Conservation (phyloP, 1,140 invertebrate species). For the Limonius californicus region DNA sequence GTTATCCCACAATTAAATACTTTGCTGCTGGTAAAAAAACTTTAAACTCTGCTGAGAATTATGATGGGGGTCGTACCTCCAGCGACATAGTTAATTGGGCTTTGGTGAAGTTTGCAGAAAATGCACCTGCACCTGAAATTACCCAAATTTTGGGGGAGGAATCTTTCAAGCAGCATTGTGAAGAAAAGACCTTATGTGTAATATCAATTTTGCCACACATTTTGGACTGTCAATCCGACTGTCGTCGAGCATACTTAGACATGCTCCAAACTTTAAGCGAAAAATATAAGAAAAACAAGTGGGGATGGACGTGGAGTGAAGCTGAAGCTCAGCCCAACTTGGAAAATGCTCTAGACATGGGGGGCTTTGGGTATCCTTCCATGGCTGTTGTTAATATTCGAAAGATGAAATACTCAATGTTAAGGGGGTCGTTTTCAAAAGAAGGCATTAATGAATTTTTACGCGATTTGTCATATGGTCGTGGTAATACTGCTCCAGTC, state of each 20-base stretch:
- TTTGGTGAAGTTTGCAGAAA: constrained; percentile 79
- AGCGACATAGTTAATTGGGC: constrained; percentile 91
- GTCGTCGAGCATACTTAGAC: constrained; percentile 85
- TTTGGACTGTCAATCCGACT: constrained; percentile 93
- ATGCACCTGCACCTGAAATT: constrained; percentile 85
- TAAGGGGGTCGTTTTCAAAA: constrained; percentile 91
- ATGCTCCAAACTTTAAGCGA: constrained; percentile 76
- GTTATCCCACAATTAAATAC: constrained; percentile 97
- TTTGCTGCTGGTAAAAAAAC: constrained; percentile 83
- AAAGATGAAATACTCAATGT: constrained; percentile 94
- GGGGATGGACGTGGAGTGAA: constrained; percentile 98
- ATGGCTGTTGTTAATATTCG: constrained; percentile 95
- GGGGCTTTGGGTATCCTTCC: constrained; percentile 88
- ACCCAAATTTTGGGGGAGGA: constrained; percentile 61
- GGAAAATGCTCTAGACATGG: constrained; percentile 89
- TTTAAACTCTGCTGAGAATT: constrained; percentile 67
- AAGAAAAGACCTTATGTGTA: constrained; percentile 86
- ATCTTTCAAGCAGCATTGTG: constrained; percentile 70
- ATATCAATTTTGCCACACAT: constrained; percentile 95
- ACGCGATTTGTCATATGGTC: constrained; percentile 91
- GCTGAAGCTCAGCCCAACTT: constrained; percentile 80
- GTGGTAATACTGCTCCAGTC: constrained; percentile 87
- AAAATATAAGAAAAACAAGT: constrained; percentile 93
- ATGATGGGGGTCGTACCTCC: constrained; percentile 86
- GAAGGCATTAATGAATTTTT: constrained; percentile 71